Percentiles rank a stretch among this genome's conserved stretches.
These are phyloP conservation scores for Orthonyx spaldingii DNA, from an alignment of 2,113 vertebrate genomes.

Conservation along the genomic window DNA sequence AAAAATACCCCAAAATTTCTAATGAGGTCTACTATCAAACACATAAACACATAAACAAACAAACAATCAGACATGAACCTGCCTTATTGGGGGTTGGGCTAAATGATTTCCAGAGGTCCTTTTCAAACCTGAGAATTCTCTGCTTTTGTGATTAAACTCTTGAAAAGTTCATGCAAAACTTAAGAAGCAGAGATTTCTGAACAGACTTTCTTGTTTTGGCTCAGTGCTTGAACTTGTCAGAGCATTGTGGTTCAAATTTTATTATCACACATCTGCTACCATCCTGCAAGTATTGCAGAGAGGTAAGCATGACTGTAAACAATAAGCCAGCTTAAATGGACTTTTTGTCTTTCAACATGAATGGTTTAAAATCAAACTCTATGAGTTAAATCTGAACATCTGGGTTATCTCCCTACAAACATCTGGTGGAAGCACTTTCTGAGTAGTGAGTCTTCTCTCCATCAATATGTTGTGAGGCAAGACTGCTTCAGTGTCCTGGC, in stretches of 20 bases:
- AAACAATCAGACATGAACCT: not conserved
- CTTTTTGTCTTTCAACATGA: not conserved
- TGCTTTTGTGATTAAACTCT: not conserved
- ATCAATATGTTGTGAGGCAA: not conserved
- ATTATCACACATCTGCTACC: not conserved
- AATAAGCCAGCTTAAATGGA: not conserved
- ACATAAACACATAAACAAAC: not conserved
- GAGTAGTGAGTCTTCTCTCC: not conserved
- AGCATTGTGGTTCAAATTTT: not conserved
- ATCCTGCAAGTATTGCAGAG: not conserved
- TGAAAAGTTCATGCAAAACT: not conserved
- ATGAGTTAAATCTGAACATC: not conserved
- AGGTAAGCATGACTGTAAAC: not conserved
- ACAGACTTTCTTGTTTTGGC: not conserved
- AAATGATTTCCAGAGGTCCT: not conserved
- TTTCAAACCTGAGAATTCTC: not conserved
- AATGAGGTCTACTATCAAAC: not conserved
- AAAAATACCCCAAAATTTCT: not conserved
- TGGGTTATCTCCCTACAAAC: not conserved
- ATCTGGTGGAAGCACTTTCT: not conserved
- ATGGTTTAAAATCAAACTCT: not conserved
- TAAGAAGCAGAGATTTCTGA: not conserved
- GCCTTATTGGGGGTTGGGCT: fast-evolving
- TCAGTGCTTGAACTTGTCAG: not conserved
- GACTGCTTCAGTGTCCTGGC: not conserved